Conservation (phyloP, 2,797 vertebrate species). For the Eptatretus atami region DNA sequence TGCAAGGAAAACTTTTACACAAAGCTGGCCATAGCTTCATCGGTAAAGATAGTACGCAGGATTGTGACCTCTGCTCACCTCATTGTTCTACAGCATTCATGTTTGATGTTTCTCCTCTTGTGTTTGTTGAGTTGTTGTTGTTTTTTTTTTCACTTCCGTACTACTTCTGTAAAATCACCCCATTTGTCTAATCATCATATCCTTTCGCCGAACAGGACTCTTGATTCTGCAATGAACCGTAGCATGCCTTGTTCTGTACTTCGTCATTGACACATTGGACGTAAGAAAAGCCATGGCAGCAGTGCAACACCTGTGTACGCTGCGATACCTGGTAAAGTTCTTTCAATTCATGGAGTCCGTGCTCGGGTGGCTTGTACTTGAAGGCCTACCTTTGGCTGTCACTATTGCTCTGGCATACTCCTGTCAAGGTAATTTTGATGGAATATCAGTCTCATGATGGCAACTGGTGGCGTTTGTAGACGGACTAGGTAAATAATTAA, state of each 20-base stretch:
- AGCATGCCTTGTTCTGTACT: constrained; percentile 56
- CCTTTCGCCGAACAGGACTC: constrained; percentile 22
- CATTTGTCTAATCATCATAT: background rate
- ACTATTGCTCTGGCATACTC: constrained; percentile 69
- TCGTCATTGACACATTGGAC: constrained; percentile 53
- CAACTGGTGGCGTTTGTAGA: too few species aligned
- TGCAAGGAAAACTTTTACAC: too few species aligned
- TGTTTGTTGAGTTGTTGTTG: background rate
- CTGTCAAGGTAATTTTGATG: constrained; percentile 28
- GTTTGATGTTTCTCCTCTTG: background rate
- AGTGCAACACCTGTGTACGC: constrained; percentile 40
- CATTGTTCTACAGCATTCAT: too few species aligned
- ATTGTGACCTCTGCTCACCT: too few species aligned
- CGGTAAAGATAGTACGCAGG: too few species aligned
- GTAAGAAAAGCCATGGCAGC: constrained; percentile 29
- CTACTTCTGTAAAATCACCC: constrained; percentile 6
- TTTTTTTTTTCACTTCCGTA: background rate
- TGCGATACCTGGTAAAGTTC: constrained; percentile 73
- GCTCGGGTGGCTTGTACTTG: constrained; percentile 51
- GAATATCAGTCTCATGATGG: too few species aligned
- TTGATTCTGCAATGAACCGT: constrained; percentile 69
- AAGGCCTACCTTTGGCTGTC: constrained; percentile 49
- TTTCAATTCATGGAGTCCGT: constrained; percentile 78
- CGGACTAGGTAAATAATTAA: too few species aligned
- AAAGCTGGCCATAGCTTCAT: too few species aligned